These are phyloP conservation scores for Tryphoninae sp. DNA, from an alignment of 2,888 invertebrate species.

Conservation along the genomic window DNA sequence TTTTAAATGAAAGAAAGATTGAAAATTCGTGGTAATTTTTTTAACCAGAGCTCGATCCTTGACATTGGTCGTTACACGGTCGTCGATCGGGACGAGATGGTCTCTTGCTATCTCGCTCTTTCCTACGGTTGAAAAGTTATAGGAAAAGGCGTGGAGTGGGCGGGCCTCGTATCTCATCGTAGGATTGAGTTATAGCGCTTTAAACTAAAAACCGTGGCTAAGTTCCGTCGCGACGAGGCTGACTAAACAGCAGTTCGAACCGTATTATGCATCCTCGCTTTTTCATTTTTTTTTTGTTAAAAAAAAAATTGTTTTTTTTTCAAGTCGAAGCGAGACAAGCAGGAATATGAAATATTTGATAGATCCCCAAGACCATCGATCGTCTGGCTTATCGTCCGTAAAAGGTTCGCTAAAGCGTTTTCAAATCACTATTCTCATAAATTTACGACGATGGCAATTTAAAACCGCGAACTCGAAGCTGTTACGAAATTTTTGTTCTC, in stretches of 20 bases:
- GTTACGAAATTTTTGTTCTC: background rate
- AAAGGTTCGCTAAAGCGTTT: constrained; percentile 62
- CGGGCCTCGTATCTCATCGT: constrained; percentile 76
- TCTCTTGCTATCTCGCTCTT: constrained; percentile 22
- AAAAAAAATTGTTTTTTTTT: background rate
- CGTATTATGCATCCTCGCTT: constrained; percentile 48
- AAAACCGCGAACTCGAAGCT: constrained; percentile 22
- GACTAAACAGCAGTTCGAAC: constrained; percentile 58
- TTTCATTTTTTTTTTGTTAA: background rate
- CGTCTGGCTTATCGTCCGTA: constrained; percentile 65
- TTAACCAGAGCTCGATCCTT: constrained; percentile 14
- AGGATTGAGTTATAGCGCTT: constrained; percentile 78
- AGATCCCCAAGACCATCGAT: constrained; percentile 68
- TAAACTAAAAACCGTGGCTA: constrained; percentile 71
- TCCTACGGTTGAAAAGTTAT: constrained; percentile 66
- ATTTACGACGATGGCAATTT: constrained; percentile 49
- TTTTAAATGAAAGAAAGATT: constrained; percentile 5
- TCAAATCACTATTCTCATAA: constrained; percentile 43
- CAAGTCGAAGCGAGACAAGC: constrained; percentile 61
- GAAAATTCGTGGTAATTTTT: constrained; percentile 9
- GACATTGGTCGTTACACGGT: constrained; percentile 60
- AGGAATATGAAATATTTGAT: constrained; percentile 71
- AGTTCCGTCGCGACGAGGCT: constrained; percentile 57
- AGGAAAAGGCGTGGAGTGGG: constrained; percentile 76
- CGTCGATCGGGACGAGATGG: constrained; percentile 62